phyloP scores from a whole-genome alignment of 2,797 vertebrate species.

The Sciurus vulgaris region DNA sequence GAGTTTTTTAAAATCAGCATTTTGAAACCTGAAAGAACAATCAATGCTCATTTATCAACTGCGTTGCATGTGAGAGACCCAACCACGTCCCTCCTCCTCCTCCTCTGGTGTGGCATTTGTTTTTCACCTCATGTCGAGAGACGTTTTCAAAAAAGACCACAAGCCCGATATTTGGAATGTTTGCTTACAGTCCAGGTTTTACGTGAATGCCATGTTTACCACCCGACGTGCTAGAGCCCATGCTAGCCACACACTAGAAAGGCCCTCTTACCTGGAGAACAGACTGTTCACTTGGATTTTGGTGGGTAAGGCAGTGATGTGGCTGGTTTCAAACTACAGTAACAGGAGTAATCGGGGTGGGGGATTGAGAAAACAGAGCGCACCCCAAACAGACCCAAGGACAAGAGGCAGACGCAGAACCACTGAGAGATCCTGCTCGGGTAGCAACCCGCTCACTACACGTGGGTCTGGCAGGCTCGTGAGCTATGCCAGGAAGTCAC shows the following conservation, averaged over 20 bases:
- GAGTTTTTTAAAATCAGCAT: not conserved
- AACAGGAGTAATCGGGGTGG: not conserved
- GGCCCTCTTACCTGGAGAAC: not conserved
- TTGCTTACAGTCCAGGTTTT: not conserved
- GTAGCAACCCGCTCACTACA: not conserved
- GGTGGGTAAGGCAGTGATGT: no score
- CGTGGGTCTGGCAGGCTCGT: accelerated
- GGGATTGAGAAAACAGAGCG: not conserved
- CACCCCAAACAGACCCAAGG: not conserved
- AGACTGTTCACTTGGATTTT: not conserved
- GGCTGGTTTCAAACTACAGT: not conserved
- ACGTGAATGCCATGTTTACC: not conserved
- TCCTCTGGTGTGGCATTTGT: not conserved
- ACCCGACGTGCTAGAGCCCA: not conserved
- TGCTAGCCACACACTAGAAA: not conserved
- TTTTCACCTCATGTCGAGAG: not conserved
- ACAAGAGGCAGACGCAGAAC: not conserved
- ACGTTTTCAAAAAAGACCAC: not conserved
- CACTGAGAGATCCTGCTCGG: no score
- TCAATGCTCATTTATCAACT: not conserved
- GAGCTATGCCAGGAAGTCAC: not conserved
- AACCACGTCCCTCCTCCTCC: not conserved
- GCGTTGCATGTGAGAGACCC: not conserved
- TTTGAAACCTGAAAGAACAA: not conserved
- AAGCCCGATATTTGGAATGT: not conserved